These are phyloP conservation scores for Rynchops niger DNA, from an alignment of 2,113 vertebrate species.

Conservation along the genomic window DNA sequence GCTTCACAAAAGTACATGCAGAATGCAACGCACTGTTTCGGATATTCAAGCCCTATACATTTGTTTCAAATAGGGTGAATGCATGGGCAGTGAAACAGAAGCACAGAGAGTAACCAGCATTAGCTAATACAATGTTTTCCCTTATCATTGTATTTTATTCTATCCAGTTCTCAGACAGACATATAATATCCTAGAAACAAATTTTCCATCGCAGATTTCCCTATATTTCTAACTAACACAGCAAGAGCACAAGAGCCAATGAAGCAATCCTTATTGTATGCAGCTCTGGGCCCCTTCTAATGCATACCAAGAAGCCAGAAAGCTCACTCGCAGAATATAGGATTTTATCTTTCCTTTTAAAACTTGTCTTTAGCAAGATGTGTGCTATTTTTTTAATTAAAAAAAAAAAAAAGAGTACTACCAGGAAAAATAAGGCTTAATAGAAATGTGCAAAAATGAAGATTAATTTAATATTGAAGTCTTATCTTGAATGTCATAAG, in stretches of 20 bases:
- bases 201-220: background rate
- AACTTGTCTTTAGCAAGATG: background rate
- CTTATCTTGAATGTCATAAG: background rate
- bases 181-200: background rate
- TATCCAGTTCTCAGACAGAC: background rate
- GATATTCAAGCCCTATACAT: background rate
- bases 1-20: background rate
- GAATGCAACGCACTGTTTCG: background rate
- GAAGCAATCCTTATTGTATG: background rate
- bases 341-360: background rate
- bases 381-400: background rate
- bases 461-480: background rate
- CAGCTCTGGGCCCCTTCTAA: background rate
- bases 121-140: background rate
- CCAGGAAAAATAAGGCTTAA: background rate
- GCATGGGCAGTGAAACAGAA: background rate
- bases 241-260: background rate
- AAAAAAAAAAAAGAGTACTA: background rate
- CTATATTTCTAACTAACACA: background rate
- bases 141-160: background rate
- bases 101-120: background rate
- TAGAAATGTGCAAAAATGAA: background rate
- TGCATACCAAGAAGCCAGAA: background rate
- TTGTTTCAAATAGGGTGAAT: background rate
- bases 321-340: background rate